Evolutionary conservation across 2,888 invertebrate species (phyloP).

Genomic region (Synergus umbraculus): DNA sequence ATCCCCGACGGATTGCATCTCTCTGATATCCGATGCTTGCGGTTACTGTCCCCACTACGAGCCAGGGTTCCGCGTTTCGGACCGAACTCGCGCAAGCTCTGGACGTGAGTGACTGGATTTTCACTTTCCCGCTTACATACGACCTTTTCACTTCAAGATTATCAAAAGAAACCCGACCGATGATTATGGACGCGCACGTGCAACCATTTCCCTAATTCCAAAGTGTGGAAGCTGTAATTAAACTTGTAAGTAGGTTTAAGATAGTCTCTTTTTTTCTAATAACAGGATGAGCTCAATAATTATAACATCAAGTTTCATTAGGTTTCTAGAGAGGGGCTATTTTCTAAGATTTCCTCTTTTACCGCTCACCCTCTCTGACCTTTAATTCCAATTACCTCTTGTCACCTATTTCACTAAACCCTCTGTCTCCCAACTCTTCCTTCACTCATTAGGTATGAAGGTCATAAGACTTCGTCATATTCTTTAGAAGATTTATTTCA

Average conservation of each 20-base stretch:
- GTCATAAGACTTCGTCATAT: no score
- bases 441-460: no score
- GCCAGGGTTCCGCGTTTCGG: conserved; percentile 50
- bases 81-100: conserved; percentile 65
- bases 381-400: no score
- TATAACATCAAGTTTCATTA: neutral
- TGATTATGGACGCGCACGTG: conserved; percentile 2
- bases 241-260: neutral
- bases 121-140: conserved; percentile 22
- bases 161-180: conserved; percentile 9
- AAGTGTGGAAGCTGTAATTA: conserved; percentile 20
- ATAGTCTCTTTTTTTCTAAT: conserved; percentile 2
- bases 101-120: conserved; percentile 32
- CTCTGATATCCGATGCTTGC: conserved; percentile 59
- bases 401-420: no score
- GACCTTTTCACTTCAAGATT: conserved; percentile 28
- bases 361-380: no score
- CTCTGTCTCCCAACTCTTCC: no score
- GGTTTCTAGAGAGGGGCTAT: neutral
- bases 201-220: conserved; percentile 17
- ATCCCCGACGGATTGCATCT: conserved; percentile 72
- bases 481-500: no score
- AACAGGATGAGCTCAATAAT: neutral
- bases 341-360: neutral
- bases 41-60: conserved; percentile 58